Base-by-base conservation (phyloP, 2,797 vertebrate genomes). In the Mormyrops attenuatus region DNA sequence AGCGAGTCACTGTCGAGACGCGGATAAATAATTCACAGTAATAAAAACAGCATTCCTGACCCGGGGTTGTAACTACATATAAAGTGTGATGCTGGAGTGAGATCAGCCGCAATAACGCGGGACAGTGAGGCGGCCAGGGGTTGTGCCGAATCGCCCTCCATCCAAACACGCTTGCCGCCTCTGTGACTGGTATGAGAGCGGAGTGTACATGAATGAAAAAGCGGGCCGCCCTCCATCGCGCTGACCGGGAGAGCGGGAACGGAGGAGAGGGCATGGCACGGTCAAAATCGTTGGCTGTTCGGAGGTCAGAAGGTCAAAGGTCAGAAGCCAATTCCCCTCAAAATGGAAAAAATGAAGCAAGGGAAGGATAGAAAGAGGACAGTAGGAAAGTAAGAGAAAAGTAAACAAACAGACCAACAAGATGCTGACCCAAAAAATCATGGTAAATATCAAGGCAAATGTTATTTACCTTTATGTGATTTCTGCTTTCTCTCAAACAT, bases 361-460 rank as follows among this genome's bases (percentile, higher is more conserved):
- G 34, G 0, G 34, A 77, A 34, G 34, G n/a, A 77, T 77, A 15
- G 6, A 41, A 69, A 34, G 63, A 69, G 63, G 26, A 57, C 55
- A 57, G 55, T 7, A 57, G 55, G 57, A 60, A 22, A 22, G 57
- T 60, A 22, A 22, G 20, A 60, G 57, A n/a, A 60, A 60, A n/a
- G 57, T 60, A 77, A 38, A 77, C 15, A 41, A 17, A 20, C 1
- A 20, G 6, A 77, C 73, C 34, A 44, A 20, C 17, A 17, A 38
- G 6, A 17, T 77, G 73, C 69, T 77, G 4, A 7, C 34, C 15
- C 34, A 34, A 38, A 15, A 77, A 77, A 41, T 17, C 13, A 73
- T 73, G 11, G 66, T 34, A 73, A 30, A 73, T 92, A 94, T 82
- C 93, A 94, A 90, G 53, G 20, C 0, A 66, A 87, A 52, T 26